These are phyloP conservation scores for Thera obeliscata DNA, from an alignment of 2,888 invertebrate species.

Conservation along the genomic window DNA sequence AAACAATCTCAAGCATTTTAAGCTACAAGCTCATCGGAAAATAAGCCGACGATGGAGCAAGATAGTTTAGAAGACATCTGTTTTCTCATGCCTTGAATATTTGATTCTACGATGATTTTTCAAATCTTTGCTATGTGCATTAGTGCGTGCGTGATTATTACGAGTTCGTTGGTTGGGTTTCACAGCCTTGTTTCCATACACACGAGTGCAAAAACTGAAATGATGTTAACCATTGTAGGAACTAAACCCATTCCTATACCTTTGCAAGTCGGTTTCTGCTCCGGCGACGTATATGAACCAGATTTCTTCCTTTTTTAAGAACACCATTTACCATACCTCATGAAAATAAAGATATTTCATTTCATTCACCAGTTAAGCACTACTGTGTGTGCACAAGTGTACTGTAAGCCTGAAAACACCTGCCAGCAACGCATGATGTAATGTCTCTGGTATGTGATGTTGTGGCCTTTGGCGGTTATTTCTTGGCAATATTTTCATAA, in stretches of 20 bases:
- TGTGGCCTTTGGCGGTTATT: constrained; percentile 35
- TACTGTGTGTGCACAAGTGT: constrained; percentile 36
- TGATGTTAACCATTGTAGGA: not conserved
- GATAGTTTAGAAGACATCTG: too few species aligned
- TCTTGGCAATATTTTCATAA: constrained; percentile 4
- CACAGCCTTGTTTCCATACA: not conserved
- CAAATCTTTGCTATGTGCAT: not conserved
- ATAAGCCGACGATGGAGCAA: too few species aligned
- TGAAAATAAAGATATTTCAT: too few species aligned
- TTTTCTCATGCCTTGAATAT: not conserved
- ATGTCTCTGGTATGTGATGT: constrained; percentile 45
- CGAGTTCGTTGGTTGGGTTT: not conserved
- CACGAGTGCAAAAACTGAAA: not conserved
- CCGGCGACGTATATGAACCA: too few species aligned
- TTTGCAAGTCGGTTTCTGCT: too few species aligned
- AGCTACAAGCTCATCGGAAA: too few species aligned
- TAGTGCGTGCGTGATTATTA: not conserved
- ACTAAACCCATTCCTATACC: too few species aligned
- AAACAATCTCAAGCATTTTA: too few species aligned
- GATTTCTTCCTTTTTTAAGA: too few species aligned
- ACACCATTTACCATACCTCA: too few species aligned
- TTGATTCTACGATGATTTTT: not conserved
- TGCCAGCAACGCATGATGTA: constrained; percentile 45
- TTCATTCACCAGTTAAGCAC: constrained; percentile 31
- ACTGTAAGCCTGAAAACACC: constrained; percentile 27